Percentiles rank a stretch among this genome's conserved stretches.
phyloP scores from a whole-genome alignment of 2,888 invertebrate genomes.

The Philaethria dido region DNA sequence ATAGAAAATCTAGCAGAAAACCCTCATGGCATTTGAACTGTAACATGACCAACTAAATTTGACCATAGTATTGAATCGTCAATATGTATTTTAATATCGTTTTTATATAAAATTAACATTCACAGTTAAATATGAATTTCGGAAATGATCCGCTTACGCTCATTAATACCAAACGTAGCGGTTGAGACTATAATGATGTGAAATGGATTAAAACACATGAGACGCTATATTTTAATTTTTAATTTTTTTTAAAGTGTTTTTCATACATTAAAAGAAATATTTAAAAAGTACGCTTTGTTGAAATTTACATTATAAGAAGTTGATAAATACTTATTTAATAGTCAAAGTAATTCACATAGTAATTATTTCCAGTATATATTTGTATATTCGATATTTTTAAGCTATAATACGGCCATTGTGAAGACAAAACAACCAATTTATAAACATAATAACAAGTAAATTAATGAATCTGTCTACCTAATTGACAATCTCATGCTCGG shows the following conservation, averaged over 20 bases:
- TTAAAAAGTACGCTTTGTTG: too few relatives aligned
- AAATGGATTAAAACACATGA: not conserved
- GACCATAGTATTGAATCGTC: too few relatives aligned
- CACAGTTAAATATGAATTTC: not conserved
- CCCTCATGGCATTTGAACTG: too few relatives aligned
- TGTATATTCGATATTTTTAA: not conserved
- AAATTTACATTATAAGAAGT: too few relatives aligned
- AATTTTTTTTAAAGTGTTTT: too few relatives aligned
- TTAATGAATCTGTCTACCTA: not conserved
- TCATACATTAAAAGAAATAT: too few relatives aligned
- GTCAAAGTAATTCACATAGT: not conserved
- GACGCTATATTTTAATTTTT: not conserved
- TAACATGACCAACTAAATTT: too few relatives aligned
- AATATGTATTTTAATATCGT: not conserved
- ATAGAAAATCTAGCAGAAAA: too few relatives aligned
- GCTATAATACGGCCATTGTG: not conserved
- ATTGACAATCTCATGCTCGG: not conserved
- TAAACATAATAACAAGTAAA: not conserved
- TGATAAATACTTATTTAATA: too few relatives aligned
- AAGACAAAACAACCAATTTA: not conserved
- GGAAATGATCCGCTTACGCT: conserved; percentile 7
- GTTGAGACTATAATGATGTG: not conserved
- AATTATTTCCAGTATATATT: not conserved
- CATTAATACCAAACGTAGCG: not conserved
- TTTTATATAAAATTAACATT: not conserved